A percentile compares a stretch with the other conserved stretches of the same genome.
phyloP scores from a whole-genome alignment of 2,888 invertebrate genomes.

The Endomychus coccineus region DNA sequence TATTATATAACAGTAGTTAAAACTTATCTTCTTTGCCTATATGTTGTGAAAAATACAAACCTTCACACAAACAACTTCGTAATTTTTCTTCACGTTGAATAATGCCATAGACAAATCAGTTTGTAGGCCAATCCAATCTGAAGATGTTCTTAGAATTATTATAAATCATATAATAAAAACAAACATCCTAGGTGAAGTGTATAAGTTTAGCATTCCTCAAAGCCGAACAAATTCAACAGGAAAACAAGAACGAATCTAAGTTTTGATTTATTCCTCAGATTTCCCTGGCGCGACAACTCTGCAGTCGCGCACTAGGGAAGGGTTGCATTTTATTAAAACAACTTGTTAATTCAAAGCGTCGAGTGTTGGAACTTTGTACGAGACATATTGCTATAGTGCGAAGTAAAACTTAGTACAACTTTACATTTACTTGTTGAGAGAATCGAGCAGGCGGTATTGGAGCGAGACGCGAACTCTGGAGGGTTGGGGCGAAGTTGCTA shows the following conservation, averaged over 20 bases:
- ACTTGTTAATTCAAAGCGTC: conserved; percentile 45
- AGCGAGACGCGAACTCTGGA: conserved; percentile 23
- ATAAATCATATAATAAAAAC: too few species aligned
- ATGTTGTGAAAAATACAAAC: too few species aligned
- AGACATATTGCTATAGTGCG: conserved; percentile 35
- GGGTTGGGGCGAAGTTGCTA: conserved; percentile 20
- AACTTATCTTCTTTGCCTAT: too few species aligned
- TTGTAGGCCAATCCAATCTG: too few species aligned
- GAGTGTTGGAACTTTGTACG: conserved; percentile 38
- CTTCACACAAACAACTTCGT: too few species aligned
- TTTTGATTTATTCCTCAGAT: conserved; percentile 42
- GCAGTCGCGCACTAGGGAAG: conserved; percentile 34
- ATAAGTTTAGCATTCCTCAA: conserved; percentile 36
- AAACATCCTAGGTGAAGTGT: too few species aligned
- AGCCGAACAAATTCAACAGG: conserved; percentile 36
- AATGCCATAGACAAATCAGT: too few species aligned
- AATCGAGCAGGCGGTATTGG: conserved; percentile 12
- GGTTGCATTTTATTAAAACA: conserved; percentile 46
- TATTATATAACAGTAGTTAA: too few species aligned
- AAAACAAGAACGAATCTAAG: conserved; percentile 34
- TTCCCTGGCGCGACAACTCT: conserved; percentile 36
- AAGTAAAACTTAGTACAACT: conserved; percentile 39
- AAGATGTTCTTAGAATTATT: too few species aligned
- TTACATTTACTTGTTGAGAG: conserved; percentile 35
- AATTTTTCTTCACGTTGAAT: too few species aligned